phyloP scores from a whole-genome alignment of 1,140 invertebrate species.

The Platorchestia sp. region DNA sequence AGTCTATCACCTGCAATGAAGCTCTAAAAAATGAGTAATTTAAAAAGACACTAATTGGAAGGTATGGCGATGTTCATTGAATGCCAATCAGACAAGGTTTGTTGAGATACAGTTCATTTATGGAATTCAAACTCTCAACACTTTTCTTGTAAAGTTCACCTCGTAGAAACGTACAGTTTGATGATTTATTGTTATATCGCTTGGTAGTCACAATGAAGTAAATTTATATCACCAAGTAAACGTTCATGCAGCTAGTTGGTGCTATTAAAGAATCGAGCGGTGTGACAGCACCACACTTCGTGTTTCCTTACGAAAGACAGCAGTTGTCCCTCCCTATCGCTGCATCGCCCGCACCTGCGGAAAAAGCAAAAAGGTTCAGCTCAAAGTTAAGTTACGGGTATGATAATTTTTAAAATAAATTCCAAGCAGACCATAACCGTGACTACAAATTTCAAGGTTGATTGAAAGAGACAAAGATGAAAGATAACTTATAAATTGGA shows the following conservation, averaged over 20 bases:
- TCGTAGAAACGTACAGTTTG: background rate
- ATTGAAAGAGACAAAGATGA: background rate
- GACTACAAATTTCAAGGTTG: background rate
- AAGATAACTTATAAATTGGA: background rate
- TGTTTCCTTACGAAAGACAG: background rate
- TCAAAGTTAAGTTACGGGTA: background rate
- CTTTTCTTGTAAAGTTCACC: background rate
- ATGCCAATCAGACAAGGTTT: background rate
- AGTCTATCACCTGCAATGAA: background rate
- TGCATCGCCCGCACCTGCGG: slow-evolving; percentile 43
- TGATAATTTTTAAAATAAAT: background rate
- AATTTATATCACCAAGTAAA: background rate
- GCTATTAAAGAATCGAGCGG: background rate
- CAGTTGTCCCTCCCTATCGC: background rate
- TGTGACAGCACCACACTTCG: background rate
- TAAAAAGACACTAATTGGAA: background rate
- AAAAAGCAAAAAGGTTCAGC: background rate
- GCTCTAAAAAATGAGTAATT: background rate
- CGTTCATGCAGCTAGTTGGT: background rate
- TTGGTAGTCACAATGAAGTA: background rate
- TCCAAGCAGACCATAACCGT: background rate
- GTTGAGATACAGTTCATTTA: background rate
- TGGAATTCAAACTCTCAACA: background rate
- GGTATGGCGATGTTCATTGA: background rate
- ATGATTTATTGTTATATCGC: background rate